These are phyloP conservation scores for Alectoris magna DNA, from an alignment of 2,797 vertebrate genomes.

Conservation along the genomic window DNA sequence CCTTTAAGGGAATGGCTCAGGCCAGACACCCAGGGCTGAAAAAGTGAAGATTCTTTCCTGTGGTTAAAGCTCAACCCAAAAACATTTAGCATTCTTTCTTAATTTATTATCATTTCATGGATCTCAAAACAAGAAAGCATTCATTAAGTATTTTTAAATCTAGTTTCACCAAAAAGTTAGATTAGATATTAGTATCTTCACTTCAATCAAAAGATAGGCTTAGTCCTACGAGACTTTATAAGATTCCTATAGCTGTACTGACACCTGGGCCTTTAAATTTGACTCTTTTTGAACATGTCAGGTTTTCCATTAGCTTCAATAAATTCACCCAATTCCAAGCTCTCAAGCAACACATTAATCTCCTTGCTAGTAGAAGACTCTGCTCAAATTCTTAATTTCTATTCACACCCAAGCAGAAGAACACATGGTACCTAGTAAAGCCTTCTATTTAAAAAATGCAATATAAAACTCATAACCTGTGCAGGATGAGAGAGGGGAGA, in stretches of 20 bases:
- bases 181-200: background rate
- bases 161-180: background rate
- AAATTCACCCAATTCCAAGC: background rate
- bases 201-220: background rate
- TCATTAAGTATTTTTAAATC: background rate
- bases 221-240: background rate
- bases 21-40: background rate
- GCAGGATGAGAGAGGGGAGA: background rate
- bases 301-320: background rate
- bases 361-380: background rate
- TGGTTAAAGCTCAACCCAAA: background rate
- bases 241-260: background rate
- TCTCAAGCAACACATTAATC: background rate
- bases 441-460: background rate
- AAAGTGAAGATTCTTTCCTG: background rate
- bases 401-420: background rate
- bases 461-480: background rate
- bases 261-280: background rate
- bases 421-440: background rate
- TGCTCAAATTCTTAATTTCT: background rate
- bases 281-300: background rate
- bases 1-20: background rate
- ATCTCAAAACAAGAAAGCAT: background rate
- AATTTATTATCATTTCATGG: background rate
- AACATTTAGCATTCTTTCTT: background rate